These are phyloP conservation scores for Morone chrysops DNA, from an alignment of 2,113 vertebrate species.

Conservation along the genomic window DNA sequence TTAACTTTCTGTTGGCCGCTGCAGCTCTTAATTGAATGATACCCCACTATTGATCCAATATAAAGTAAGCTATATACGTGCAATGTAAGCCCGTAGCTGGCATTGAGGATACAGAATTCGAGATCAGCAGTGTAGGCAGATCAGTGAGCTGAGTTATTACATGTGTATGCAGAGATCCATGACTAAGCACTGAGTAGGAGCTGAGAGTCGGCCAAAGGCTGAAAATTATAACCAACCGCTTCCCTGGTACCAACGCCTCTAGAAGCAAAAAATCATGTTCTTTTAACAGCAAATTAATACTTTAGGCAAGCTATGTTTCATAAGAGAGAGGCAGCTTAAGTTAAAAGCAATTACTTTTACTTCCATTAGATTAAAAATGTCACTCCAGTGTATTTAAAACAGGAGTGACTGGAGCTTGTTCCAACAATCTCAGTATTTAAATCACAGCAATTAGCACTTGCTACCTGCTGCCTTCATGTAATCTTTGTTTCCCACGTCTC, in stretches of 20 bases:
- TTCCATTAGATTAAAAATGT: background rate
- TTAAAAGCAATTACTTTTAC: background rate
- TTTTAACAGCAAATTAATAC: background rate
- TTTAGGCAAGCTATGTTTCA: constrained; percentile 2
- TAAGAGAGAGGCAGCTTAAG: background rate
- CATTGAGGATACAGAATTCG: background rate
- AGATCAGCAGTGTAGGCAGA: constrained; percentile 52
- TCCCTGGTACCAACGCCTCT: constrained; percentile 2
- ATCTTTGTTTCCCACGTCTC: background rate
- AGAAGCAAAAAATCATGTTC: background rate
- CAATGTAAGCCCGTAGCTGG: background rate
- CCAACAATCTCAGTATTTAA: background rate
- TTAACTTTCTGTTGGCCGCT: background rate
- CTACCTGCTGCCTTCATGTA: background rate
- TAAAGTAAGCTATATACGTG: background rate
- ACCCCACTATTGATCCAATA: background rate
- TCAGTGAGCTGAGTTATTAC: constrained; percentile 53
- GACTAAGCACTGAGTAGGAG: constrained; percentile 67
- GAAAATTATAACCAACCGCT: constrained; percentile 25
- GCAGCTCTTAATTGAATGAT: background rate
- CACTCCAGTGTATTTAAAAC: background rate
- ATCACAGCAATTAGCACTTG: background rate
- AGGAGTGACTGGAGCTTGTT: background rate
- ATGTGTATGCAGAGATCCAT: constrained; percentile 55
- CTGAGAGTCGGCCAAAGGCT: constrained; percentile 36